Percentiles rank a stretch among this genome's conserved stretches.
These are phyloP conservation scores for Merluccius polli DNA, from an alignment of 2,797 vertebrate species.

Conservation along the genomic window DNA sequence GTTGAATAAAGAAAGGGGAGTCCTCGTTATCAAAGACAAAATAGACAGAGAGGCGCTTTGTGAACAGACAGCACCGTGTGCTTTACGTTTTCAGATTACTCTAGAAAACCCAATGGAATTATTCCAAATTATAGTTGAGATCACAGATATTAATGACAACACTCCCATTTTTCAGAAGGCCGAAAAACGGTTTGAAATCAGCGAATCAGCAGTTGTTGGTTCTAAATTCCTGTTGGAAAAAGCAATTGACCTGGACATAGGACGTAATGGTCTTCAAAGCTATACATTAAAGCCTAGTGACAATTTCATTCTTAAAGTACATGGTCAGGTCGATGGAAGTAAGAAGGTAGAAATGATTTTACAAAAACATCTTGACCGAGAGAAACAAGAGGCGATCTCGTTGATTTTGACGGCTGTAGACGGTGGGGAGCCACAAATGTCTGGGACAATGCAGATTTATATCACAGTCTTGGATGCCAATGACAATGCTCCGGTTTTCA, in stretches of 20 bases:
- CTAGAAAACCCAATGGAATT: slow-evolving; percentile 70
- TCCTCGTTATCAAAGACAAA: slow-evolving; percentile 60
- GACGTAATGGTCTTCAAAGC: slow-evolving; percentile 57
- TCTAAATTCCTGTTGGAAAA: slow-evolving; percentile 61
- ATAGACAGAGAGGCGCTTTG: slow-evolving; percentile 67
- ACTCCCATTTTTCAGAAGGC: slow-evolving; percentile 52
- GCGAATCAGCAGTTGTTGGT: slow-evolving; percentile 57
- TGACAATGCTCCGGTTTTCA: slow-evolving; percentile 70
- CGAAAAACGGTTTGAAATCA: slow-evolving; percentile 58
- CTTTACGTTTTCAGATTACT: slow-evolving; percentile 64
- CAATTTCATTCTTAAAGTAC: slow-evolving; percentile 58
- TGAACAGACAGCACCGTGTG: slow-evolving; percentile 63
- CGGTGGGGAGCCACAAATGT: slow-evolving; percentile 59
- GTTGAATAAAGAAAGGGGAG: slow-evolving; percentile 60
- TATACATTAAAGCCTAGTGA: slow-evolving; percentile 60
- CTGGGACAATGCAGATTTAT: slow-evolving; percentile 58
- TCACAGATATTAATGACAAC: slow-evolving; percentile 71
- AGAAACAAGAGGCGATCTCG: slow-evolving; percentile 45
- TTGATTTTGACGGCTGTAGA: slow-evolving; percentile 59
- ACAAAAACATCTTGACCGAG: slow-evolving; percentile 60
- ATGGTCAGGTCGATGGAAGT: slow-evolving; percentile 44
- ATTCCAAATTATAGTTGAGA: slow-evolving; percentile 57
- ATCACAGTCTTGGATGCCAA: slow-evolving; percentile 61
- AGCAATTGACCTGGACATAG: slow-evolving; percentile 63
- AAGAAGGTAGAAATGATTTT: slow-evolving; percentile 67